Evolutionary conservation across 1,140 invertebrate genomes (phyloP).

Genomic region (Caenorhabditis brenneri): DNA sequence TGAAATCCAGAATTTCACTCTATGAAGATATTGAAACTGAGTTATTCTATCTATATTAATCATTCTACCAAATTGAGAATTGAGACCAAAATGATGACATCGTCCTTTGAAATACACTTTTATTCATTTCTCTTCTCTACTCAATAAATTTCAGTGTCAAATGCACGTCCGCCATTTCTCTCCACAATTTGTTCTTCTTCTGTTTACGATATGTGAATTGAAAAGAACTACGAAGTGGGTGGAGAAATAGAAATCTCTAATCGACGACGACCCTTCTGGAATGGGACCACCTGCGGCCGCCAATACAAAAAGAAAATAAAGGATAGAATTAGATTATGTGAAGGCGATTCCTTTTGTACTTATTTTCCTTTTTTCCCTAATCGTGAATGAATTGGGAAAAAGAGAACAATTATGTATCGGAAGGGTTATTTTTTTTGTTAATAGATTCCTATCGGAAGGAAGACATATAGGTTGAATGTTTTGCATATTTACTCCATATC

Average conservation of each 20-base stretch:
- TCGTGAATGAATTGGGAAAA: neutral
- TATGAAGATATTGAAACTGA: too few species aligned
- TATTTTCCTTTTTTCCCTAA: neutral
- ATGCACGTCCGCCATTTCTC: neutral
- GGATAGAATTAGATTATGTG: neutral
- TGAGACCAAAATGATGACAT: neutral
- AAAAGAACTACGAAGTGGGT: neutral
- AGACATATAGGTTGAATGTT: too few species aligned
- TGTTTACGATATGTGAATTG: neutral
- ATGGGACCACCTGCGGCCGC: slow-evolving; percentile 23
- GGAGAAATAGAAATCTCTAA: slow-evolving; percentile 5
- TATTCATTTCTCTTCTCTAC: neutral
- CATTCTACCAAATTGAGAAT: neutral
- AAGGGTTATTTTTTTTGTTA: too few species aligned
- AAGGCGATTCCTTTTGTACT: neutral
- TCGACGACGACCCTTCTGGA: neutral
- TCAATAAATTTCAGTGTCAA: neutral
- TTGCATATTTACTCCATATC: too few species aligned
- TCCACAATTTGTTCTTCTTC: neutral
- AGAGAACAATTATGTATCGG: neutral
- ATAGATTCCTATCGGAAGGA: too few species aligned
- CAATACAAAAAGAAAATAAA: slow-evolving; percentile 7
- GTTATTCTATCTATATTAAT: too few species aligned
- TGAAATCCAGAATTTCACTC: too few species aligned
- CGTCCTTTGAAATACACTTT: neutral